A percentile compares a stretch with the other conserved stretches of the same genome.
Conservation (phyloP, 2,888 invertebrate genomes). For the Herminia tarsipennalis region DNA sequence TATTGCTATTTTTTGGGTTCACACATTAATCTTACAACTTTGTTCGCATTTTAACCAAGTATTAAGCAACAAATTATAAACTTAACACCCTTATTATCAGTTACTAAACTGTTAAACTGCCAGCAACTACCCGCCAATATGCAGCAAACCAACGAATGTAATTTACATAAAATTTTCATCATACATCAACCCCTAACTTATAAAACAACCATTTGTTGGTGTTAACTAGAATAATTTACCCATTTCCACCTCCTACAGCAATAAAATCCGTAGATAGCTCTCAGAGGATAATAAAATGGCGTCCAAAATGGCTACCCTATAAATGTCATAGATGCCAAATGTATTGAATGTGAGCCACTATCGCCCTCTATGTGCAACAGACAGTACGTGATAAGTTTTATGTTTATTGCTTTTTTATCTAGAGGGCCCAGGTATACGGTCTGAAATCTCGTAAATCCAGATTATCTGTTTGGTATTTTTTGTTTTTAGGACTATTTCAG, state of each 20-base stretch:
- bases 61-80: too few species aligned
- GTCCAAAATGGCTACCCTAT: conserved; percentile 20
- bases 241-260: conserved; percentile 46
- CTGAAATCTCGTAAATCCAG: conserved; percentile 14
- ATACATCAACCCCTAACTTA: conserved; percentile 15
- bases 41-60: too few species aligned
- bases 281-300: conserved; percentile 45
- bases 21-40: too few species aligned
- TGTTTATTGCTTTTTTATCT: conserved; percentile 41
- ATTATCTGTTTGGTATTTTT: conserved; percentile 2
- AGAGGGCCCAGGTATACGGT: conserved; percentile 34
- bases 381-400: conserved; percentile 39
- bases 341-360: conserved; percentile 41
- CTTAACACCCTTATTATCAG: too few species aligned
- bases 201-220: conserved; percentile 35
- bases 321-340: conserved; percentile 46
- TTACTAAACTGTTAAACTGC: background rate
- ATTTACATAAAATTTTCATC: conserved; percentile 21
- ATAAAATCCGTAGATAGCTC: conserved; percentile 47
- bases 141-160: background rate
- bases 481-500: background rate
- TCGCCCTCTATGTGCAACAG: conserved; percentile 36
- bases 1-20: too few species aligned
- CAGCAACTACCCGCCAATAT: too few species aligned
- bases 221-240: conserved; percentile 50